These are phyloP conservation scores for Zygothrica quintamaculata DNA, from an alignment of 2,888 invertebrate species.

Conservation along the genomic window DNA sequence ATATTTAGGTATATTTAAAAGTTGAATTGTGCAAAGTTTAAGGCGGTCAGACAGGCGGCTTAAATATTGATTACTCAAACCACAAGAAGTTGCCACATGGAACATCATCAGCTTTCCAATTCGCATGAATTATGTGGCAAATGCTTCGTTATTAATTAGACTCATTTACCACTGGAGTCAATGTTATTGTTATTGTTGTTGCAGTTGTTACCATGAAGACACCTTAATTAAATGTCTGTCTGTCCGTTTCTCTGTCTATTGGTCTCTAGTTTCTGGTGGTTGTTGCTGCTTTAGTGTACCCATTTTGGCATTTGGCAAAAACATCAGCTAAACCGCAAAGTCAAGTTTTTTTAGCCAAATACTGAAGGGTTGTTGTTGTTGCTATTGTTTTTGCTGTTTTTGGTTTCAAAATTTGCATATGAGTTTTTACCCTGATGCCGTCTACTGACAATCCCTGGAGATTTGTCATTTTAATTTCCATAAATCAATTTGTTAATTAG, in stretches of 20 bases:
- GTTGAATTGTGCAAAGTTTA: constrained; percentile 22
- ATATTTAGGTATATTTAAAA: constrained; percentile 11
- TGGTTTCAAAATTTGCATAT: constrained; percentile 75
- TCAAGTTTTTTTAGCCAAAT: constrained; percentile 62
- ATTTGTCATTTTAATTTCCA: constrained; percentile 79
- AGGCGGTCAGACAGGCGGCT: constrained; percentile 36
- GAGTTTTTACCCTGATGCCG: constrained; percentile 57
- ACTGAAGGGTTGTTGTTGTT: constrained; percentile 50
- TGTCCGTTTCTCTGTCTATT: no score
- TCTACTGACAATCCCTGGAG: constrained; percentile 50
- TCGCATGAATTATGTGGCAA: constrained; percentile 81
- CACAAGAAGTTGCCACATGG: constrained; percentile 10
- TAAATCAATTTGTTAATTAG: constrained; percentile 84
- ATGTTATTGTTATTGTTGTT: constrained; percentile 10
- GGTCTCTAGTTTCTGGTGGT: constrained; percentile 40
- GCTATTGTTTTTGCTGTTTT: constrained; percentile 35
- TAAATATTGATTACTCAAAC: constrained; percentile 59
- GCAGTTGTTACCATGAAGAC: constrained; percentile 71
- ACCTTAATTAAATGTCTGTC: constrained; percentile 84
- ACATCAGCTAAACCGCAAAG: constrained; percentile 55
- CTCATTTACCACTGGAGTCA: constrained; percentile 80
- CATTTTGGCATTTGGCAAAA: no score
- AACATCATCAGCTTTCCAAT: constrained; percentile 40
- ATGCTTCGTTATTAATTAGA: constrained; percentile 85
- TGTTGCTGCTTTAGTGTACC: constrained; percentile 37